Evolutionary conservation across 2,113 vertebrate species (phyloP).

Genomic region (Syngnathoides biaculeatus): DNA sequence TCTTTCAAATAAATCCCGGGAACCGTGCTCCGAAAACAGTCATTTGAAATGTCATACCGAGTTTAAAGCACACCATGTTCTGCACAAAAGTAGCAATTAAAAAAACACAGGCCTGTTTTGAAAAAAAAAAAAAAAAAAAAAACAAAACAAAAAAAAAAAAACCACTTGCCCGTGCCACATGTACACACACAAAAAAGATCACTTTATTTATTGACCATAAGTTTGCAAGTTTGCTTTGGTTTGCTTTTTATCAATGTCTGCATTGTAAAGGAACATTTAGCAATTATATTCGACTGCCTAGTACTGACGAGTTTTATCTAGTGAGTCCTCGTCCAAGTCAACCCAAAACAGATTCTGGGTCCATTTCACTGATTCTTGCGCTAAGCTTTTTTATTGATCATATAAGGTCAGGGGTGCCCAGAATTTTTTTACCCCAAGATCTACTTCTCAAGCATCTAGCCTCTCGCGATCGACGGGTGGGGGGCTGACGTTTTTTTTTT

Average conservation of each 20-base stretch:
- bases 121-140: neutral
- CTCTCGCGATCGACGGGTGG: too few relatives aligned
- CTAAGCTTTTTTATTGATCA: conserved; percentile 6
- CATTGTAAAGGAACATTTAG: conserved; percentile 26
- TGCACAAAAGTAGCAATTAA: conserved; percentile 2
- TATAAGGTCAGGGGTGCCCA: too few relatives aligned
- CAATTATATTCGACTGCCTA: conserved; percentile 15
- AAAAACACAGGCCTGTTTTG: neutral
- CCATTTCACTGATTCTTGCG: neutral
- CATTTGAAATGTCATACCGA: neutral
- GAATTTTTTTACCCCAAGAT: too few relatives aligned
- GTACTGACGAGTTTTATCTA: neutral
- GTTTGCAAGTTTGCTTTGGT: conserved; percentile 2
- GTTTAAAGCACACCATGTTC: conserved; percentile 6
- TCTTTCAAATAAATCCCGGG: conserved; percentile 3
- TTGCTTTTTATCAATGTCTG: conserved; percentile 48
- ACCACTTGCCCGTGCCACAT: neutral
- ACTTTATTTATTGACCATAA: conserved; percentile 14
- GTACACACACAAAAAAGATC: neutral
- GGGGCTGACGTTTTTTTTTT: too few relatives aligned
- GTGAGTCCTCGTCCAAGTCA: neutral
- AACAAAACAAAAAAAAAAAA: neutral
- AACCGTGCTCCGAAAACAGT: conserved; percentile 1
- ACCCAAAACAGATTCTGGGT: too few relatives aligned
- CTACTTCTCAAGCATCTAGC: too few relatives aligned